Percentiles rank a stretch among this genome's conserved stretches.
These are phyloP conservation scores for Eupithecia subumbrata DNA, from an alignment of 2,888 invertebrate genomes.

Conservation along the genomic window DNA sequence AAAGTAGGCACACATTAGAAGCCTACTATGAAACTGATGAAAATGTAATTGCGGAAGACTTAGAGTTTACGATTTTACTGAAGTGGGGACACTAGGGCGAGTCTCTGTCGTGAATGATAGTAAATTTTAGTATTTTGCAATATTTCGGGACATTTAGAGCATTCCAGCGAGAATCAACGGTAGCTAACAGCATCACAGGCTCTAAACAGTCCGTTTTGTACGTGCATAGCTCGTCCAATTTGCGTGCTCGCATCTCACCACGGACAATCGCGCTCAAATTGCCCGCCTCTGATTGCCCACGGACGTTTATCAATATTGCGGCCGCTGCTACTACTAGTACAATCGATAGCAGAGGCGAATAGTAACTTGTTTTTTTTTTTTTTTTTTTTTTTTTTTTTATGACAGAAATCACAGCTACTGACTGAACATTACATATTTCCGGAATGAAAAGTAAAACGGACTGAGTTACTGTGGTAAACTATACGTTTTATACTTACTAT, in stretches of 20 bases:
- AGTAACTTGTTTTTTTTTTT: background rate
- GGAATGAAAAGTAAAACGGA: too few relatives aligned
- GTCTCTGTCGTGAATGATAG: background rate
- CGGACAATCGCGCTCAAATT: conserved; percentile 81
- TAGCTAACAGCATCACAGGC: conserved; percentile 48
- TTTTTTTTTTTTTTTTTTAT: too few relatives aligned
- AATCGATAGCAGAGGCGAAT: background rate
- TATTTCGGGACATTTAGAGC: conserved; percentile 1
- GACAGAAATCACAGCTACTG: background rate
- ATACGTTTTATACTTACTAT: too few relatives aligned
- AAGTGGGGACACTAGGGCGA: background rate
- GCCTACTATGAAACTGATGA: too few relatives aligned
- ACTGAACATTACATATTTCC: too few relatives aligned
- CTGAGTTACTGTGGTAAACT: too few relatives aligned
- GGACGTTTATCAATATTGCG: conserved; percentile 81
- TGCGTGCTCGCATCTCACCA: conserved; percentile 72
- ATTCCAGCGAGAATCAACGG: conserved; percentile 23
- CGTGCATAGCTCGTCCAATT: conserved; percentile 70
- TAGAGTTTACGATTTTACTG: too few relatives aligned
- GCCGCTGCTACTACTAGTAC: conserved; percentile 38
- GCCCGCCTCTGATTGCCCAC: conserved; percentile 75
- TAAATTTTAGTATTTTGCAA: background rate
- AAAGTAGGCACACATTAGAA: too few relatives aligned
- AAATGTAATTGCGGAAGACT: too few relatives aligned
- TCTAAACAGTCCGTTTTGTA: conserved; percentile 66